Percentiles rank a stretch among this genome's conserved stretches.
These are phyloP conservation scores for Syritta pipiens DNA, from an alignment of 2,888 invertebrate genomes.

Conservation along the genomic window DNA sequence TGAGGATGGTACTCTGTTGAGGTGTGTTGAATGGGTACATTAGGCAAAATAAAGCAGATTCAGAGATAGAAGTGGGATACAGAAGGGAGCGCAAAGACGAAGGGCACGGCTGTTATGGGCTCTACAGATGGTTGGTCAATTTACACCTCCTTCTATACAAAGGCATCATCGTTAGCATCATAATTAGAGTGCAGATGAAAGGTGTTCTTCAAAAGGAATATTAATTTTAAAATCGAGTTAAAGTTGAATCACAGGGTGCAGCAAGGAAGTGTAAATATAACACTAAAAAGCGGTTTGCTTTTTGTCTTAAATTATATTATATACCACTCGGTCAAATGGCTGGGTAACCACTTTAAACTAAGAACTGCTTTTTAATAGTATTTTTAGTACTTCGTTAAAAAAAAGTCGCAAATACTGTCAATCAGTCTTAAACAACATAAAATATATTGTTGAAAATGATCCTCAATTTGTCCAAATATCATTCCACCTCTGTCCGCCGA, in stretches of 20 bases:
- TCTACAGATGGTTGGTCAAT: slow-evolving; percentile 59
- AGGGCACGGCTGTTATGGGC: slow-evolving; percentile 26
- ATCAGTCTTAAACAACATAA: too few relatives aligned
- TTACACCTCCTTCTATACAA: slow-evolving; percentile 35
- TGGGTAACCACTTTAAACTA: too few relatives aligned
- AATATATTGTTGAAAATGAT: too few relatives aligned
- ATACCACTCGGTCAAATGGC: too few relatives aligned
- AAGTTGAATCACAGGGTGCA: background rate
- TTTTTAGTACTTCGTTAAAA: too few relatives aligned
- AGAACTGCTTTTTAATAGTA: too few relatives aligned
- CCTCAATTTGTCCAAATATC: too few relatives aligned
- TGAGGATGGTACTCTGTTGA: slow-evolving; percentile 36
- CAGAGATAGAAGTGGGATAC: slow-evolving; percentile 39
- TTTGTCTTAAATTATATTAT: too few relatives aligned
- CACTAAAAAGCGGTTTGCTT: background rate
- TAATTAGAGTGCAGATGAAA: slow-evolving; percentile 45
- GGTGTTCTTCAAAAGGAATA: slow-evolving; percentile 9
- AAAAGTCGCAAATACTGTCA: too few relatives aligned
- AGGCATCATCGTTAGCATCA: slow-evolving; percentile 51
- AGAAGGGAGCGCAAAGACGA: background rate
- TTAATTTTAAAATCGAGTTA: too few relatives aligned
- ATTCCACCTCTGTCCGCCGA: too few relatives aligned
- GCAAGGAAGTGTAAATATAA: background rate
- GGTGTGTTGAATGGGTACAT: too few relatives aligned
- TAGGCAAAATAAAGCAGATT: slow-evolving; percentile 53